These are phyloP conservation scores for Nesoenas mayeri DNA, from an alignment of 2,113 vertebrate genomes.

Conservation along the genomic window DNA sequence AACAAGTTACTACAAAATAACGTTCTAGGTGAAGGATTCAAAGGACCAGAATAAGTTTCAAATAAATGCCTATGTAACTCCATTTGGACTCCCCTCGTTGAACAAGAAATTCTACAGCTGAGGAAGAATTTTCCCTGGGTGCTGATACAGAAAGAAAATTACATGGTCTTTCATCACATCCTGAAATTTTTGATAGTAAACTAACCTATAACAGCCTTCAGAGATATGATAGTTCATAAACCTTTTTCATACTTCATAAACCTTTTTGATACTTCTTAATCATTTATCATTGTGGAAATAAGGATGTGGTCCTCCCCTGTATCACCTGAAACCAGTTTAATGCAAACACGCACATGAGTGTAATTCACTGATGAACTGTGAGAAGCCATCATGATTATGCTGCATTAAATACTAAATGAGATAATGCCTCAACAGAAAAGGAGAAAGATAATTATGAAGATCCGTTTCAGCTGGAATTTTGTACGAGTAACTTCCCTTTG, in stretches of 20 bases:
- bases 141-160: not conserved
- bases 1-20: not conserved
- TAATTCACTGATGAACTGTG: not conserved
- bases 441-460: not conserved
- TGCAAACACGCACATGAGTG: fast-evolving
- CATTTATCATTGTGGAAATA: not conserved
- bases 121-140: not conserved
- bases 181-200: not conserved
- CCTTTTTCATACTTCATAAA: not conserved
- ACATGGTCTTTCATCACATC: not conserved
- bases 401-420: not conserved
- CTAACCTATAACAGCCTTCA: not conserved
- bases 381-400: not conserved
- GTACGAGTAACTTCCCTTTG: not conserved
- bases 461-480: not conserved
- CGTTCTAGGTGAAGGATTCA: not conserved
- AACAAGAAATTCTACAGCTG: not conserved
- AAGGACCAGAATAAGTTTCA: not conserved
- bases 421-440: not conserved
- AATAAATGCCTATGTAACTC: not conserved
- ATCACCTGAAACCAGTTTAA: not conserved
- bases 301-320: not conserved
- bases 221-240: not conserved
- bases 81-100: not conserved
- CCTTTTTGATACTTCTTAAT: not conserved